These are phyloP conservation scores for Mus spicilegus DNA, from an alignment of 2,113 vertebrate genomes.

Conservation along the genomic window DNA sequence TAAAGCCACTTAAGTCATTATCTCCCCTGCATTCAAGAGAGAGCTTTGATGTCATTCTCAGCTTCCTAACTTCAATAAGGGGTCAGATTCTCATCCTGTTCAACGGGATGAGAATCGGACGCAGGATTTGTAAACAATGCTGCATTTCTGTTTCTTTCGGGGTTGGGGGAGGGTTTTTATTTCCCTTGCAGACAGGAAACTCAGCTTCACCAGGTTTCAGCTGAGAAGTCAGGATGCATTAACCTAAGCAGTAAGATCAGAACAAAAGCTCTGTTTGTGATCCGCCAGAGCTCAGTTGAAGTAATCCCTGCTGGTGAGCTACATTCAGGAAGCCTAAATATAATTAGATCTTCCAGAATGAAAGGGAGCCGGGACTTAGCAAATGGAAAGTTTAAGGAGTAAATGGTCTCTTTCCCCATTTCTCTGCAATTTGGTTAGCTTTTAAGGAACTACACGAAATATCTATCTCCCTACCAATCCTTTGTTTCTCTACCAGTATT, in stretches of 20 bases:
- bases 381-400: conserved; percentile 1
- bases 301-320: not conserved
- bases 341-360: conserved; percentile 45
- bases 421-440: conserved; percentile 37
- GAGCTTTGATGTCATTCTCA: conserved; percentile 72
- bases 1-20: conserved; percentile 64
- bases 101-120: conserved; percentile 51
- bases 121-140: conserved; percentile 58
- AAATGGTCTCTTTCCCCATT: not conserved
- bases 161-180: not conserved
- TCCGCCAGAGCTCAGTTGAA: not conserved
- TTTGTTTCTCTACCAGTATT: not conserved
- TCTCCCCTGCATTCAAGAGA: conserved; percentile 36
- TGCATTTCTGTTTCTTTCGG: conserved; percentile 36
- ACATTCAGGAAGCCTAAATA: conserved; percentile 7
- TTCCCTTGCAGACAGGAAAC: conserved; percentile 35
- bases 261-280: conserved; percentile 61
- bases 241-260: conserved; percentile 62
- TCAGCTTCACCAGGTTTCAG: not conserved
- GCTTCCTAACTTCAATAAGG: conserved; percentile 41
- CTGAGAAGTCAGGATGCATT: conserved; percentile 54
- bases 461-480: not conserved
- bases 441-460: conserved; percentile 40
- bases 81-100: conserved; percentile 65
- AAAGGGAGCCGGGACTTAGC: not conserved